Conservation (phyloP, 1,140 invertebrate genomes). For the Augochlora pura region DNA sequence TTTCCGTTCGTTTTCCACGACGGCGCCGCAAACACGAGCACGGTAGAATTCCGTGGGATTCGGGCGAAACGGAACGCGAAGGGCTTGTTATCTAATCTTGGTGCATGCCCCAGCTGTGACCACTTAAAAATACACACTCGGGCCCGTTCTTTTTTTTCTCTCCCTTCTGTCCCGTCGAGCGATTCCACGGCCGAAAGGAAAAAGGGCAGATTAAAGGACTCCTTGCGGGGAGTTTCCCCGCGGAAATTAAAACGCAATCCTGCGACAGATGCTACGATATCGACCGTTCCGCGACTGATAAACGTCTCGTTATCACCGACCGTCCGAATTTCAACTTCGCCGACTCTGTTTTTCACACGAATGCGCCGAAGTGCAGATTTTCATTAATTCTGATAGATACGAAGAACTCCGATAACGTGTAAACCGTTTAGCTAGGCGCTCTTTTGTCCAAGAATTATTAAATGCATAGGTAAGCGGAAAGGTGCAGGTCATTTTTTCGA, state of each 20-base stretch:
- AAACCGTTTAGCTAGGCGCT: too few species aligned
- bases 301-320: constrained; percentile 1
- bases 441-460: too few species aligned
- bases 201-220: constrained; percentile 22
- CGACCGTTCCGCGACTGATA: not conserved
- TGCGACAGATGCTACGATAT: not conserved
- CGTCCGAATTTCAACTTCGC: not conserved
- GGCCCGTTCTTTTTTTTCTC: constrained; percentile 21
- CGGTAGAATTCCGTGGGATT: constrained; percentile 30
- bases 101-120: constrained; percentile 55
- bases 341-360: not conserved
- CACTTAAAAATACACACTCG: constrained; percentile 57
- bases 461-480: too few species aligned
- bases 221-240: not conserved
- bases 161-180: not conserved
- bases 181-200: not conserved
- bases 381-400: not conserved
- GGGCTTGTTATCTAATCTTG: constrained; percentile 61
- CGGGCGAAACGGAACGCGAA: constrained; percentile 1
- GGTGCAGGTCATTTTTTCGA: too few species aligned
- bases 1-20: not conserved
- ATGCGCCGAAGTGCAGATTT: not conserved
- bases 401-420: too few species aligned
- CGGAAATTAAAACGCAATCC: constrained; percentile 9
- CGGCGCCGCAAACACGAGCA: not conserved